These are phyloP conservation scores for Cynocephalus volans DNA, from an alignment of 2,113 vertebrate genomes.

Conservation along the genomic window DNA sequence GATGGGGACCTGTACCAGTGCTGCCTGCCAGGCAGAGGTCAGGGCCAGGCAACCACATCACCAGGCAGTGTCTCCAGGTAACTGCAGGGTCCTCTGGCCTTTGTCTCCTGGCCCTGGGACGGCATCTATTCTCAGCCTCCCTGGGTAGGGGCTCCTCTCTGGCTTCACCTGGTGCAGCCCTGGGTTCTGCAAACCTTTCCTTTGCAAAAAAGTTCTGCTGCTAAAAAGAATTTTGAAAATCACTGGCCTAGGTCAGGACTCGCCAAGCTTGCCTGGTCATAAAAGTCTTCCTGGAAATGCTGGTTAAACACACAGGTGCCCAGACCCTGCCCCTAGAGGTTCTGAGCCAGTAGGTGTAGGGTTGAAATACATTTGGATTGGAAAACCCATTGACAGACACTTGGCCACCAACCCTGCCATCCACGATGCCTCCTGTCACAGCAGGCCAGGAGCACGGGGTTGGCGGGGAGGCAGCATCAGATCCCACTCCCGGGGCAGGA, in stretches of 20 bases:
- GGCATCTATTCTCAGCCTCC: rapidly evolving
- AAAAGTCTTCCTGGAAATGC: background rate
- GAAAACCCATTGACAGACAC: background rate
- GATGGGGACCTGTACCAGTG: background rate
- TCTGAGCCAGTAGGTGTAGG: background rate
- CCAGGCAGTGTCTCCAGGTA: background rate
- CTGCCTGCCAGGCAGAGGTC: background rate
- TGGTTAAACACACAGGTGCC: background rate
- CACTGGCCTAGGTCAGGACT: too few species aligned
- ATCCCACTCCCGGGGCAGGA: background rate
- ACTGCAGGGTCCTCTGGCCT: background rate
- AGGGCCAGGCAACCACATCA: background rate
- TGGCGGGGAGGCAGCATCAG: too few species aligned
- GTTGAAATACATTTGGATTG: background rate
- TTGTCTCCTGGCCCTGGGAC: background rate
- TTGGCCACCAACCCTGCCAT: background rate
- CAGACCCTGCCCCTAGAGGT: background rate
- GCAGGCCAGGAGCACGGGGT: background rate
- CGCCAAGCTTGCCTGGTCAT: background rate
- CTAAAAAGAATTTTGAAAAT: background rate
- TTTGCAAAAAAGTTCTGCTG: background rate
- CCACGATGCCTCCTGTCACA: background rate
- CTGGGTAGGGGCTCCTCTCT: background rate
- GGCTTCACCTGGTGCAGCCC: background rate
- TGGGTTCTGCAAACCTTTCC: background rate